Base-by-base conservation (phyloP, 2,888 invertebrate species). In the Drosophila lutescens region DNA sequence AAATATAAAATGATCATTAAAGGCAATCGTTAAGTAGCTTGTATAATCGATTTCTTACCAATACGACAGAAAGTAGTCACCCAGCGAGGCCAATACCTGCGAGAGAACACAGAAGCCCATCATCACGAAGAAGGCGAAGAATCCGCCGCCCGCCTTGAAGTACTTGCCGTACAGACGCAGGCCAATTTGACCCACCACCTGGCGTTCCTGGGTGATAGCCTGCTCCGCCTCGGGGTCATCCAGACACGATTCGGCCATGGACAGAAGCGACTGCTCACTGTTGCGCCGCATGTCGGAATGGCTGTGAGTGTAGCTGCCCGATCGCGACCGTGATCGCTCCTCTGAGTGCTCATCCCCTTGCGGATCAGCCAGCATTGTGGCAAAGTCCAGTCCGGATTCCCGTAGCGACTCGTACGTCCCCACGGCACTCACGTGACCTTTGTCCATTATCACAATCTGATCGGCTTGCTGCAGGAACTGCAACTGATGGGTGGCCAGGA, bases 401-500 rank as follows among this genome's bases (percentile, higher is more conserved):
- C 95, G 94, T 2, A 97, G 92, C 2, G 96, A 95, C 17, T 94
- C 94, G 89, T 95, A 97, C 62, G 95, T 94, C 56, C 95, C 95
- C 38, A 95, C 94, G 0, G 95, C 91, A 58, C 91, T 91, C 0
- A 92, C 89, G 46, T 87, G 89, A 0, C 92, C 92, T 78, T 91
- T 91, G 15, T 92, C 91, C 83, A 92, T 88, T 12, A 92, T 91
- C 13, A 92, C 88, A 72, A 92, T 92, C 77, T 92, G 94, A 89
- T 96, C 95, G 2, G 94, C 95, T 41, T 94, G 93, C 80, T 94
- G 94, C 9, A 96, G 92, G 79, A 96, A 97, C 90, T 97, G 97
- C 55, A 97, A 91, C 90, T 97, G 97, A 93, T 98, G 97, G 0
- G 97, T 97, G 4, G 97, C 95, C 60, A 97, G 92, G 51, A 97